Evolutionary conservation across 2,888 invertebrate species (phyloP), one percentile per base, ranked within the genome.

Genomic region (Microchrysa polita): DNA sequence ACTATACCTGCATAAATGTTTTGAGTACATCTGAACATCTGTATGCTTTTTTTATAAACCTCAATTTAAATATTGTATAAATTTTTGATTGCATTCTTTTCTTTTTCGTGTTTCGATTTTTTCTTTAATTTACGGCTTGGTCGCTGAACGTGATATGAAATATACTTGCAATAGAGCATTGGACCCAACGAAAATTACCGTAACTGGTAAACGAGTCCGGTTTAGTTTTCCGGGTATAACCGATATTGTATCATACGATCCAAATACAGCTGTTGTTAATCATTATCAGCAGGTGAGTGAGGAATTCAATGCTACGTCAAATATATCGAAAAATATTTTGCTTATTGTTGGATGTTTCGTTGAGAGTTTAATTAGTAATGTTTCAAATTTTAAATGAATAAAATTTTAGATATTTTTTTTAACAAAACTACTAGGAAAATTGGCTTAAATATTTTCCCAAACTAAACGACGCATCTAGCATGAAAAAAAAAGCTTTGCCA

Each of bases 181-280:
- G 81, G 97, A 98, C 83, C 94, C 96, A 34, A 93, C 94, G 65
- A 97, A 98, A 87, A 94, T 98, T 77, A 89, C 96, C 78, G 88
- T 93, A 80, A 92, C 90, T 63, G 92, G 92, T 2, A 90, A 90
- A 77, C 89, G 97, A 78, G 88, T 95, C 65, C 90, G 97, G 79
- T 85, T 95, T 76, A 94, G 93, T 84, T 93, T 93, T 84, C 88
- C 91, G 79, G 93, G 92, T 71, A 91, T 94, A 79, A 90, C 92
- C 81, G 95, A 95, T 82, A 92, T 95, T 59, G 88, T 94, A 73
- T 90, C 90, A 76, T 90, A 90, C 81, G 93, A 93, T 84, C 88
- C 90, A 63, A 90, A 88, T 80, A 88, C 89, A 76, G 87, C 88
- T 1, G 82, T 90, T 77, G 89, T 92, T 78, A 90, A 90, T 72